Percentiles rank a stretch among this genome's conserved stretches.
Evolutionary conservation across 2,113 vertebrate species (phyloP).

Genomic region (Capricornis sumatraensis): DNA sequence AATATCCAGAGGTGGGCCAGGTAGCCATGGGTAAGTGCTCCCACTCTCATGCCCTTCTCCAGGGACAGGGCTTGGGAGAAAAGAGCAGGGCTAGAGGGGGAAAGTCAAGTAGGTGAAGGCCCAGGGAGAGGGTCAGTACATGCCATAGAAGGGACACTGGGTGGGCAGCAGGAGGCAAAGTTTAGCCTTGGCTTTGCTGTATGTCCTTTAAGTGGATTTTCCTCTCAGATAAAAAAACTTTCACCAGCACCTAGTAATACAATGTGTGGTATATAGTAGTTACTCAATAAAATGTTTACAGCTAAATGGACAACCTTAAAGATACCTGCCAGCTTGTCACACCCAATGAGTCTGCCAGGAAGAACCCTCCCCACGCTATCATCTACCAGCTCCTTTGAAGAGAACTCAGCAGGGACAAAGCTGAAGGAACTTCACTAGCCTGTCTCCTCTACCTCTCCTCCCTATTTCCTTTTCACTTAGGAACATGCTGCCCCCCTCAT

Average conservation of each 20-base stretch:
- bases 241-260: background rate
- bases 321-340: background rate
- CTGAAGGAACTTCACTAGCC: background rate
- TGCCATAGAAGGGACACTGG: background rate
- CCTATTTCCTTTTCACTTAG: constrained; percentile 17
- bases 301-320: background rate
- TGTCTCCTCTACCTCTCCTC: background rate
- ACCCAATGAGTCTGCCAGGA: background rate
- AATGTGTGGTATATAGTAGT: background rate
- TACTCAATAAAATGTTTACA: background rate
- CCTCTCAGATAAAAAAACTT: background rate
- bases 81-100: background rate
- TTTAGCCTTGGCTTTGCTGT: background rate
- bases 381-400: background rate
- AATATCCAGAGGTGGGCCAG: background rate
- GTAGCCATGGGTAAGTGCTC: background rate
- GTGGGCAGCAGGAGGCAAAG: background rate
- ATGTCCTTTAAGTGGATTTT: background rate
- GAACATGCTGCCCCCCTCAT: background rate
- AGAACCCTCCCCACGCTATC: background rate
- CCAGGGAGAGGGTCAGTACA: background rate
- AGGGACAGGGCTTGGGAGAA: background rate
- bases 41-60: background rate
- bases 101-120: background rate
- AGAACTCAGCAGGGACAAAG: constrained; percentile 1